Evolutionary conservation across 2,888 invertebrate species (phyloP).

Genomic region (Agonopterix arenella): DNA sequence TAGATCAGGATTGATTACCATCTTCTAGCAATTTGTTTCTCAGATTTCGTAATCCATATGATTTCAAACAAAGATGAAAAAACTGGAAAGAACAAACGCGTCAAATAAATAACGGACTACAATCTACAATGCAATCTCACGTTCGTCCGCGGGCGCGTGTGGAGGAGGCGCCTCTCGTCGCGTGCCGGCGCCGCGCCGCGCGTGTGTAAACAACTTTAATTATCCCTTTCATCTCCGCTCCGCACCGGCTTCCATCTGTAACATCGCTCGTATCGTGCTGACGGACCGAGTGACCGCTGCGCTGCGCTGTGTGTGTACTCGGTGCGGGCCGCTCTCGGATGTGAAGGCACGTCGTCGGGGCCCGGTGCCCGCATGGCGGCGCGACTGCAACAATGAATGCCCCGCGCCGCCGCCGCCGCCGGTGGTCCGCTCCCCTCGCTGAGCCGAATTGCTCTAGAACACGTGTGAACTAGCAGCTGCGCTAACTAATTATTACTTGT

Average conservation of each 20-base stretch:
- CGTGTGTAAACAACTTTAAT: constrained; percentile 12
- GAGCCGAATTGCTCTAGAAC: too few relatives aligned
- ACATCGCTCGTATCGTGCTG: neutral
- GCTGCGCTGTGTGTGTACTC: too few relatives aligned
- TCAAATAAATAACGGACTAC: neutral
- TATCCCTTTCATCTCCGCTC: constrained; percentile 11
- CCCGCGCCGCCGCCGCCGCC: too few relatives aligned
- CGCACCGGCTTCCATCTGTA: neutral
- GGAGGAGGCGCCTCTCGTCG: neutral
- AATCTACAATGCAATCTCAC: too few relatives aligned
- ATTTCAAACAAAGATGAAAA: neutral
- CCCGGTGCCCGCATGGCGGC: too few relatives aligned
- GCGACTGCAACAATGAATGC: too few relatives aligned
- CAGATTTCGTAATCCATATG: neutral
- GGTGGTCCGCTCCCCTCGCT: neutral
- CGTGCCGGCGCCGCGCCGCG: neutral
- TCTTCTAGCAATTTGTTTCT: neutral
- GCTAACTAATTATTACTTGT: too few relatives aligned
- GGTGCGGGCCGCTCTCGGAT: too few relatives aligned
- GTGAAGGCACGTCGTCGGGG: too few relatives aligned
- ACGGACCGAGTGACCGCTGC: neutral
- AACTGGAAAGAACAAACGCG: neutral
- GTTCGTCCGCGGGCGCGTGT: neutral
- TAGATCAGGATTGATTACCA: neutral
- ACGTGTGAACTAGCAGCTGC: too few relatives aligned